These are phyloP conservation scores for Saccostrea glomerata DNA, from an alignment of 1,140 invertebrate genomes.

Conservation along the genomic window DNA sequence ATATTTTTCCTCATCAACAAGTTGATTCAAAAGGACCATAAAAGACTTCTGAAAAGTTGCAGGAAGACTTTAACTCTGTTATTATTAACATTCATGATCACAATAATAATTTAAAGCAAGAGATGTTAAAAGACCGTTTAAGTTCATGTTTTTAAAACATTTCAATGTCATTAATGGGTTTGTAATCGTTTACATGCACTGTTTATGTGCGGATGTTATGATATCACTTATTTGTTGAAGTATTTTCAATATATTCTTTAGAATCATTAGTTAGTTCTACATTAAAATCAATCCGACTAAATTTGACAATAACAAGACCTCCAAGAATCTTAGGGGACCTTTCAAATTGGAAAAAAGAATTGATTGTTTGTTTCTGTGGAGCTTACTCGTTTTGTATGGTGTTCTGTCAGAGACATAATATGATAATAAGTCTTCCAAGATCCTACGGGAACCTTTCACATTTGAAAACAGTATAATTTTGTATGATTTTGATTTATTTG, in stretches of 20 bases:
- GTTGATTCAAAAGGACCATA: constrained; percentile 7
- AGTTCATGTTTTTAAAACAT: constrained; percentile 21
- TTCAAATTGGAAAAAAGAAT: too few species aligned
- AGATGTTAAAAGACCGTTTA: constrained; percentile 52
- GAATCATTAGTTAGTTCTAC: constrained; percentile 29
- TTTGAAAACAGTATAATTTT: too few species aligned
- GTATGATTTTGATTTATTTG: too few species aligned
- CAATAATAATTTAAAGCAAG: neutral
- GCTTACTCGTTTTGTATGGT: too few species aligned
- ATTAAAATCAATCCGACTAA: constrained; percentile 48
- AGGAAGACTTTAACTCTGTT: neutral
- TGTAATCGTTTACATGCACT: constrained; percentile 57
- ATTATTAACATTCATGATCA: neutral
- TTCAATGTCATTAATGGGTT: constrained; percentile 30
- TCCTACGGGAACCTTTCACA: too few species aligned
- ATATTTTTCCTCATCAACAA: constrained; percentile 1
- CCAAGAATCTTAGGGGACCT: neutral
- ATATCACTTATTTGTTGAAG: constrained; percentile 48
- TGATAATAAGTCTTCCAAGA: too few species aligned
- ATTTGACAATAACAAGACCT: constrained; percentile 37
- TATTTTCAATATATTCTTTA: constrained; percentile 36
- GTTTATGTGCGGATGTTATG: constrained; percentile 47
- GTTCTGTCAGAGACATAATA: too few species aligned
- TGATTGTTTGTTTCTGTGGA: too few species aligned
- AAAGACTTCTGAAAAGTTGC: neutral